phyloP scores from a whole-genome alignment of 1,140 invertebrate genomes.

The Hormaphis cornu region DNA sequence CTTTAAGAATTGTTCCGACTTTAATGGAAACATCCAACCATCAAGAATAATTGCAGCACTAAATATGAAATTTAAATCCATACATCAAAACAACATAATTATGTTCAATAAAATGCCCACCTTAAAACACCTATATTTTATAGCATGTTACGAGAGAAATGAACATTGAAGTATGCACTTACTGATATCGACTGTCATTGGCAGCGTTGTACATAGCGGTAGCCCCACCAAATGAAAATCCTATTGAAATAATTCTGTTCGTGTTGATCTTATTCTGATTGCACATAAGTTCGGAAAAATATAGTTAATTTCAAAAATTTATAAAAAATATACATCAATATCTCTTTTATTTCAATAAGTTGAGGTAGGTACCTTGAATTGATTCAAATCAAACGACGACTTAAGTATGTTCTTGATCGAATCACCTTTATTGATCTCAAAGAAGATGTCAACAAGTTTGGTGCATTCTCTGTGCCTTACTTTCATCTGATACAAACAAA shows the following conservation, averaged over 20 bases:
- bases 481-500: slow-evolving; percentile 41
- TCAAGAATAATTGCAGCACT: slow-evolving; percentile 53
- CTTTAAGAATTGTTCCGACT: slow-evolving; percentile 45
- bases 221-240: slow-evolving; percentile 61
- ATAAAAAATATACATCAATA: neutral
- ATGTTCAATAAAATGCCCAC: too few species aligned
- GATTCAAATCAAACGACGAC: slow-evolving; percentile 41
- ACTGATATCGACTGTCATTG: slow-evolving; percentile 49
- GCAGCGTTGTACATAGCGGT: slow-evolving; percentile 50
- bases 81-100: too few species aligned
- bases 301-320: neutral
- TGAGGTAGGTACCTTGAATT: slow-evolving; percentile 38
- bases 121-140: too few species aligned
- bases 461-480: slow-evolving; percentile 48
- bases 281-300: neutral
- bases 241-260: slow-evolving; percentile 45
- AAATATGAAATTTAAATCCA: too few species aligned
- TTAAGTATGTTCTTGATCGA: slow-evolving; percentile 48
- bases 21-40: slow-evolving; percentile 61
- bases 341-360: neutral
- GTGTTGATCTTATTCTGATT: slow-evolving; percentile 49
- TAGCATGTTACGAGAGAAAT: too few species aligned
- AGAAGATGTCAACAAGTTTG: slow-evolving; percentile 48
- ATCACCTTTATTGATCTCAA: slow-evolving; percentile 47
- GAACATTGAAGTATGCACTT: slow-evolving; percentile 36